Conservation (phyloP, 2,797 vertebrate species). For the Schizopygopsis pylzovi region DNA sequence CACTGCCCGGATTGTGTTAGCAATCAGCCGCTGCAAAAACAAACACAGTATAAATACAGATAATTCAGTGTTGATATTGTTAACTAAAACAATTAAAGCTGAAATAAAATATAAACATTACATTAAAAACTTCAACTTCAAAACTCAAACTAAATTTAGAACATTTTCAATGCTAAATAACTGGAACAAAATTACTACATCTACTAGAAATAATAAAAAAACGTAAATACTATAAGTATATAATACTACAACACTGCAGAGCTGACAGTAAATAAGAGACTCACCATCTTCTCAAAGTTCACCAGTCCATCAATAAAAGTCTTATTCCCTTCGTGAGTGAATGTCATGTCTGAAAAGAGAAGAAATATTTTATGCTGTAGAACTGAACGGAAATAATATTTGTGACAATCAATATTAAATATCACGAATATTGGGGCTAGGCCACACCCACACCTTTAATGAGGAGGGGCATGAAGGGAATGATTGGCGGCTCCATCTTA, state of each 20-base stretch:
- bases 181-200: too few relatives aligned
- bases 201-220: not conserved
- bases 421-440: not conserved
- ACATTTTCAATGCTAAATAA: not conserved
- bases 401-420: not conserved
- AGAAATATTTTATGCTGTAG: not conserved
- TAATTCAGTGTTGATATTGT: not conserved
- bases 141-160: rapidly evolving
- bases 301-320: conserved; percentile 93
- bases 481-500: conserved; percentile 95
- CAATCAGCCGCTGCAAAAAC: conserved; percentile 89
- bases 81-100: not conserved
- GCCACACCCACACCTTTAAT: conserved; percentile 88
- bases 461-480: conserved; percentile 97
- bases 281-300: conserved; percentile 99
- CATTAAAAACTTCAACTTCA: not conserved
- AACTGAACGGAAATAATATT: not conserved
- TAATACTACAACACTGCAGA: not conserved
- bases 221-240: not conserved
- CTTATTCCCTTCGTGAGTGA: conserved; percentile 98
- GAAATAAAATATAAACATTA: not conserved
- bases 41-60: conserved; percentile 15
- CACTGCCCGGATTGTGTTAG: conserved; percentile 92
- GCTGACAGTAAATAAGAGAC: conserved; percentile 66
- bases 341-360: conserved; percentile 89